A percentile compares a stretch with the other conserved stretches of the same genome.
phyloP scores from a whole-genome alignment of 2,797 vertebrate genomes.

The Pampus argenteus region DNA sequence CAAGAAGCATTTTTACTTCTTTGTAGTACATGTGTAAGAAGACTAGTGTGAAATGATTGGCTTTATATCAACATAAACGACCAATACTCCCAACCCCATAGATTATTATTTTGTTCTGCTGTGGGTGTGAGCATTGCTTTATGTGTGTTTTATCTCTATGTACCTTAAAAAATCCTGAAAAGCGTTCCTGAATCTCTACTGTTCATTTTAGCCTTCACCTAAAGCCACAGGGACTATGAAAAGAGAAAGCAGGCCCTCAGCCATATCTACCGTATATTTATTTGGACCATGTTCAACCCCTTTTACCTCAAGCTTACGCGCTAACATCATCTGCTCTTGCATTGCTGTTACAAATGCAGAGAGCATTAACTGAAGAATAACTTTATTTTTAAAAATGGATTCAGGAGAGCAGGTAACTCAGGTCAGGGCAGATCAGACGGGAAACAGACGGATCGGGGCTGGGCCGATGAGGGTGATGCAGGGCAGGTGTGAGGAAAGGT shows the following conservation, averaged over 20 bases:
- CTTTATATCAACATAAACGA: background rate
- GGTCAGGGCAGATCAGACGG: too few species aligned
- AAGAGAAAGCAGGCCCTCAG: background rate
- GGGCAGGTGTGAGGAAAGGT: too few species aligned
- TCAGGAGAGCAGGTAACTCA: too few species aligned
- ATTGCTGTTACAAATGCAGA: too few species aligned
- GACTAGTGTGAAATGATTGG: background rate
- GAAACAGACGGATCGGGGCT: too few species aligned
- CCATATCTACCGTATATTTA: too few species aligned
- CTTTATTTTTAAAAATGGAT: too few species aligned
- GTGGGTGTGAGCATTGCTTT: background rate
- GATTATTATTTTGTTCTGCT: too few species aligned
- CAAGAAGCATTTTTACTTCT: background rate
- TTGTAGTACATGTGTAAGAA: background rate
- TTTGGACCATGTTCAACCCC: background rate
- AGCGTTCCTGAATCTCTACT: background rate
- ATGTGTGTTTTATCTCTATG: background rate
- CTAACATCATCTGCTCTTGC: background rate
- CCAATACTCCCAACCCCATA: too few species aligned
- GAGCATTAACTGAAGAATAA: too few species aligned
- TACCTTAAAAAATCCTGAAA: background rate
- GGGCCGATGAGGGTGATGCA: too few species aligned
- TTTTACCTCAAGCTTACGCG: background rate
- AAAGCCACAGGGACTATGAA: background rate
- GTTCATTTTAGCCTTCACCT: background rate